These are phyloP conservation scores for Mya arenaria DNA, from an alignment of 1,140 invertebrate species.

Conservation along the genomic window DNA sequence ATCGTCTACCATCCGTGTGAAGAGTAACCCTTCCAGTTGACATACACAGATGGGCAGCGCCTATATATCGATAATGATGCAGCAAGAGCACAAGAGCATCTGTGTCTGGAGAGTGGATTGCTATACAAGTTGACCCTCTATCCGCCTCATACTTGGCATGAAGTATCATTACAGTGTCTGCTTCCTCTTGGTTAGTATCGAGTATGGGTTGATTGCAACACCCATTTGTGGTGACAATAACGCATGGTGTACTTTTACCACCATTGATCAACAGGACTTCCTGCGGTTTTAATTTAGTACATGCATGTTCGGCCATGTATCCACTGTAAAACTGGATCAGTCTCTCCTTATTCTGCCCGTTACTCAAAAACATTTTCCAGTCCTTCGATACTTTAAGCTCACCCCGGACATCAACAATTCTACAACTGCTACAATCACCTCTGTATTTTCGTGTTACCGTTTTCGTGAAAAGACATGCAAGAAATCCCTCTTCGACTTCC, in stretches of 20 bases:
- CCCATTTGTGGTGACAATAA: not conserved
- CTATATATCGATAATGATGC: not conserved
- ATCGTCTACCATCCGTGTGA: too few relatives aligned
- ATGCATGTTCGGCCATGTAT: too few relatives aligned
- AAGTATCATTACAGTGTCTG: not conserved
- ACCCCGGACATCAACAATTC: not conserved
- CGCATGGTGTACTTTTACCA: not conserved
- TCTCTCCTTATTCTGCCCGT: not conserved
- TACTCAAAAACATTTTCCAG: constrained; percentile 14
- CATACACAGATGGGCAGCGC: not conserved
- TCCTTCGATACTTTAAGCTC: constrained; percentile 4
- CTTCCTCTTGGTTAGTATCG: constrained; percentile 2
- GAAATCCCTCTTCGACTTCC: not conserved
- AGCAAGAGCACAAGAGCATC: not conserved
- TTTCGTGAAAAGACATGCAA: not conserved
- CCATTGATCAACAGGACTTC: not conserved
- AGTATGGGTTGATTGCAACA: not conserved
- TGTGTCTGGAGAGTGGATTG: not conserved
- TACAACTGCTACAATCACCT: not conserved
- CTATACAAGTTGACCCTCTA: too few relatives aligned
- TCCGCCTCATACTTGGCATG: not conserved
- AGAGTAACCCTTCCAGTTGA: not conserved
- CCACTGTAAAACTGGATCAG: too few relatives aligned
- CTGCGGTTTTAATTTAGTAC: too few relatives aligned
- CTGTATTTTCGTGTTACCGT: not conserved